Percentiles rank a stretch among this genome's conserved stretches.
These are phyloP conservation scores for Ectemnius cavifrons DNA, from an alignment of 2,888 invertebrate species.

Conservation along the genomic window DNA sequence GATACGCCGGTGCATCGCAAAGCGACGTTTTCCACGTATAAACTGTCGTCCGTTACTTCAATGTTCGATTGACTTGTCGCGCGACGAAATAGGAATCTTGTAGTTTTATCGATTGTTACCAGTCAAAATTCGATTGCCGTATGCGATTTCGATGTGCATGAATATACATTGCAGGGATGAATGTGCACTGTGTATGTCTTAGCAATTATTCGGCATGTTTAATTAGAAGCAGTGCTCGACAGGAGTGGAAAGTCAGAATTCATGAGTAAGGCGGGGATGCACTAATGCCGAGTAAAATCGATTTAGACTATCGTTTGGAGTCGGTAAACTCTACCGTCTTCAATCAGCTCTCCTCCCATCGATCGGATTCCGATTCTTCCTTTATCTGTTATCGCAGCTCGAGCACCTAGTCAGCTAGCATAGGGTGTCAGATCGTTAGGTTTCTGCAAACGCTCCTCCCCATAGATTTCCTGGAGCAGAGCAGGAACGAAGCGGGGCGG, in stretches of 20 bases:
- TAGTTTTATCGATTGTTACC: too few species aligned
- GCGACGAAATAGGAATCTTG: too few species aligned
- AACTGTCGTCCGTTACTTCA: not conserved
- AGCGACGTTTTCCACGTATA: too few species aligned
- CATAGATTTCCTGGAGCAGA: not conserved
- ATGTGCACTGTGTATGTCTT: too few species aligned
- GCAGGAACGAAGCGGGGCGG: not conserved
- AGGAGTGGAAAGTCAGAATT: too few species aligned
- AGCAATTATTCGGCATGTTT: too few species aligned
- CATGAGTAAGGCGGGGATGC: too few species aligned
- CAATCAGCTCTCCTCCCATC: constrained; percentile 35
- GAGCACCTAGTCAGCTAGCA: not conserved
- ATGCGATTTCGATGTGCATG: too few species aligned
- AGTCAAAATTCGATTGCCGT: too few species aligned
- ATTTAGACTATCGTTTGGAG: constrained; percentile 27
- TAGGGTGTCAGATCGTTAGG: not conserved
- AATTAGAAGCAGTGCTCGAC: too few species aligned
- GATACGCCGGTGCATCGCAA: not conserved
- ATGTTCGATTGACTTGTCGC: not conserved
- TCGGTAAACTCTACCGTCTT: constrained; percentile 22
- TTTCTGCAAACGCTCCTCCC: not conserved
- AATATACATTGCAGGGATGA: too few species aligned
- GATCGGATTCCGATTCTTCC: constrained; percentile 26
- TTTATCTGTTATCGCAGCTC: constrained; percentile 20
- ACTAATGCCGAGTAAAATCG: constrained; percentile 6